These are phyloP conservation scores for Gopherus flavomarginatus DNA, from an alignment of 2,113 vertebrate species.

Conservation along the genomic window DNA sequence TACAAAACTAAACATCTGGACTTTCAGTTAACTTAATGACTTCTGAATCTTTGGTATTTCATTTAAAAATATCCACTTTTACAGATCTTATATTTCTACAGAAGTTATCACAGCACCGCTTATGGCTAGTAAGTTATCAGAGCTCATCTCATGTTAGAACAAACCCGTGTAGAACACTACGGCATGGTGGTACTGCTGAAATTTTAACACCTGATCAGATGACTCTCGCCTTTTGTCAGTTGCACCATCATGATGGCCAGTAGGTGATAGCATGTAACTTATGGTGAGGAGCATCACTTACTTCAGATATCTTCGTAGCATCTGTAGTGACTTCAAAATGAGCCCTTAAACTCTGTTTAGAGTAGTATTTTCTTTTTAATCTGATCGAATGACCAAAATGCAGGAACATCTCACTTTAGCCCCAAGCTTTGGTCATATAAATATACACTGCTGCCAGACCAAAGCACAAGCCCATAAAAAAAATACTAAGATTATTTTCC, in stretches of 20 bases:
- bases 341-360: neutral
- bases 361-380: no score
- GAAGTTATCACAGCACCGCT: neutral
- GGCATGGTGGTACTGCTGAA: neutral
- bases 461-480: neutral
- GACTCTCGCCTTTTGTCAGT: neutral
- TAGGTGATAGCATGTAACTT: neutral
- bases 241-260: neutral
- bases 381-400: no score
- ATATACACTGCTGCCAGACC: neutral
- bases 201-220: neutral
- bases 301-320: neutral
- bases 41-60: neutral
- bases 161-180: neutral
- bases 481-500: neutral
- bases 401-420: no score
- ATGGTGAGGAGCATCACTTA: neutral
- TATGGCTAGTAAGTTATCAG: neutral
- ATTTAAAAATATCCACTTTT: neutral
- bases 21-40: neutral
- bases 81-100: neutral
- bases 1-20: constrained; percentile 24
- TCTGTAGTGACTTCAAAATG: neutral
- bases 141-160: neutral
- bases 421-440: no score